Conservation (phyloP, 37 sponge, comb jelly and placozoan species). For the Halichondria panicea region DNA sequence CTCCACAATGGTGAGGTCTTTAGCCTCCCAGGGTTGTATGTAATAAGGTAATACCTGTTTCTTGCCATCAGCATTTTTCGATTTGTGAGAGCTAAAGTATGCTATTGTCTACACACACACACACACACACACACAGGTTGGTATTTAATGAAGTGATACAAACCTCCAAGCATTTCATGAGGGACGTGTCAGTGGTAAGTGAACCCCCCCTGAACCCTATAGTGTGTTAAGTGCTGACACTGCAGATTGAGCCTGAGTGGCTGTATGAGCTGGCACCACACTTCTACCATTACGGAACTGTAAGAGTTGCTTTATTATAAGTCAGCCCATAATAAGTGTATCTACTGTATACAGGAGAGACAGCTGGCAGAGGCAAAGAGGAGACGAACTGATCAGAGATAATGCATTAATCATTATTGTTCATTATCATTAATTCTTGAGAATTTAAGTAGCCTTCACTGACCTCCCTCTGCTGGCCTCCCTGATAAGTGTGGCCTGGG, state of each 20-base stretch:
- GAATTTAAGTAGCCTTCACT: too few species aligned
- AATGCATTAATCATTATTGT: too few species aligned
- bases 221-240: background rate
- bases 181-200: conserved; percentile 90
- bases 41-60: conserved; percentile 78
- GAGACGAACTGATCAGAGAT: too few species aligned
- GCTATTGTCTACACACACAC: too few species aligned
- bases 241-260: conserved; percentile 92
- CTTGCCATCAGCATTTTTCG: too few species aligned
- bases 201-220: background rate
- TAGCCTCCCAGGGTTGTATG: conserved; percentile 30
- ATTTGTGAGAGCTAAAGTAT: too few species aligned
- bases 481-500: too few species aligned
- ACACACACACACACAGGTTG: too few species aligned
- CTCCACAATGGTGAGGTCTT: background rate
- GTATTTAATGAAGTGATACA: conserved; percentile 81
- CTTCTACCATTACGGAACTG: conserved; percentile 96
- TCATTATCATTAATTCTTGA: too few species aligned
- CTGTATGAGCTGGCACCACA: conserved; percentile 91
- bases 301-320: conserved; percentile 19
- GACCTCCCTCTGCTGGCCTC: too few species aligned
- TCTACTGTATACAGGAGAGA: conserved; percentile 62
- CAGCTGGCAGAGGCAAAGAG: conserved; percentile 74
- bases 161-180: conserved; percentile 76
- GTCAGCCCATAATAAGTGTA: background rate